Evolutionary conservation across 2,113 vertebrate genomes (phyloP), one percentile per base, ranked within the genome.

Genomic region (Elephantulus edwardii): DNA sequence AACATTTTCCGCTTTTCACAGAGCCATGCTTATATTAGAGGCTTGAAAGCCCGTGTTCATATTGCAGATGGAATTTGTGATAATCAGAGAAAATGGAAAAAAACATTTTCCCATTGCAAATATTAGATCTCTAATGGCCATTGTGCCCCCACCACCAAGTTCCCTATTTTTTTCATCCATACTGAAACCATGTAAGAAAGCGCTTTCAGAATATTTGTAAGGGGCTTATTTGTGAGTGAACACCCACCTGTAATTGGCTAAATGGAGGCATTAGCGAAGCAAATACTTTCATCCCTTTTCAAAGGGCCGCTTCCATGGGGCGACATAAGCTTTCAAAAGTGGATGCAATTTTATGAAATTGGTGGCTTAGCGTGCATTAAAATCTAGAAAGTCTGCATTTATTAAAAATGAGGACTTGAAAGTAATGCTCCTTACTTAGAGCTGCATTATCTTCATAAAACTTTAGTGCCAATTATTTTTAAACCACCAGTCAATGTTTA

Each of bases 161-260:
- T 26, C 26, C 56, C 33, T 71, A 24, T 79, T 9, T 89, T 89
- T 94, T 56, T 40, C 19, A 81, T 44, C 68, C 56, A 84, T 90
- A 92, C 77, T 81, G 86, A 84, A 86, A 89, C 48, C 62, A 56
- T 81, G 86, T 48, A 81, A 72, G 60, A 75, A 88, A 90, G 68
- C 90, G 84, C 77, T 93, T 95, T 94, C 88, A 90, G 92, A 92
- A 60, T 83, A 86, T 89, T 95, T 93, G 95, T 84, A 93, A 94
- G 48, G 26, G 62, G n/a, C 68, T 38, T 7, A 48, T 77, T 35
- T 92, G 74, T 92, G 77, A 93, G 74, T 92, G 77, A 93, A 95
- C 93, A 94, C 86, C 60, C 81, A 68, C 72, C 83, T 90, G 30
- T 92, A 94, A 94, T 80, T 90, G 92, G 87, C 91, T 95, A 95